Conservation (phyloP, 2,797 vertebrate genomes). For the Sebastes iracundus region DNA sequence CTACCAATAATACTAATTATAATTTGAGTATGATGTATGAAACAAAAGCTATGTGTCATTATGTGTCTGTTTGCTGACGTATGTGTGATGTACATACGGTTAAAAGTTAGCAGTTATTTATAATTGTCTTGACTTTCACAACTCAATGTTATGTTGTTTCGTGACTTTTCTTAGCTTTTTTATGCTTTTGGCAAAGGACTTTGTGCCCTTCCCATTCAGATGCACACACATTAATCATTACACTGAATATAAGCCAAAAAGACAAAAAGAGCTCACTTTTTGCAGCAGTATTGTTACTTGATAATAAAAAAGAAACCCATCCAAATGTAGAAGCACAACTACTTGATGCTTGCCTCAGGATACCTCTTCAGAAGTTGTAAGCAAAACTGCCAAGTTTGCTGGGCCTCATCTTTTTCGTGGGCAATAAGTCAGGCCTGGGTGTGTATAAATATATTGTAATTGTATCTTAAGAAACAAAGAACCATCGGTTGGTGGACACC, state of each 20-base stretch:
- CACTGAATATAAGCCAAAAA: not conserved
- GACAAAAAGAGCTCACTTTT: not conserved
- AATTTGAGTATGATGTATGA: not conserved
- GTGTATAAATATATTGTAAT: not conserved
- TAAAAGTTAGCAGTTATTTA: not conserved
- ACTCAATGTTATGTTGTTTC: not conserved
- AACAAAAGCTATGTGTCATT: not conserved
- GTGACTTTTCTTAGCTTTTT: not conserved
- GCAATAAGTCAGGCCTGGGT: not conserved
- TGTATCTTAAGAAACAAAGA: not conserved
- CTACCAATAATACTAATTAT: not conserved
- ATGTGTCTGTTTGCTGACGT: not conserved
- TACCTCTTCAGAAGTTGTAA: not conserved
- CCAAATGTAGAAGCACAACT: not conserved
- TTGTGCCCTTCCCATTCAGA: not conserved
- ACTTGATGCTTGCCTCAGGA: not conserved
- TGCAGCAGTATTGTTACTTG: not conserved
- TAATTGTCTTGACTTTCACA: not conserved
- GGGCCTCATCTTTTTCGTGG: not conserved
- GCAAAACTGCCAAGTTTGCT: not conserved
- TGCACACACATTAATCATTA: conserved; percentile 1
- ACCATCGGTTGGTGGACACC: not conserved
- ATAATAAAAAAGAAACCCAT: not conserved
- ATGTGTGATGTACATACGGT: not conserved
- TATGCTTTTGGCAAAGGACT: not conserved